Conservation (phyloP, 2,113 vertebrate genomes). For the Triplophysa rosa region DNA sequence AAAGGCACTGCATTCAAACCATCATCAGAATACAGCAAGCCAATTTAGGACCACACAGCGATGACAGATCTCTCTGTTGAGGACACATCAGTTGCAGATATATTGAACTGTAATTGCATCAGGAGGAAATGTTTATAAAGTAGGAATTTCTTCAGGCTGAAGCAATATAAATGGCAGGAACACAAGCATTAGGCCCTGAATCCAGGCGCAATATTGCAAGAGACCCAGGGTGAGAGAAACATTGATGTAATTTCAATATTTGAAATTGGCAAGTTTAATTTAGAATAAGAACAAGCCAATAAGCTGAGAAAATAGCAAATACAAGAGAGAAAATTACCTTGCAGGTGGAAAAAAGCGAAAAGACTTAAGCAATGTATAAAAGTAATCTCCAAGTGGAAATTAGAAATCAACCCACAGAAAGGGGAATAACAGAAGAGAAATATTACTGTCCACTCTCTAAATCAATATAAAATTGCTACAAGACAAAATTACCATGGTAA, state of each 20-base stretch:
- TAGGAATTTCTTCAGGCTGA: constrained; percentile 65
- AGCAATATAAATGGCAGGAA: constrained; percentile 77
- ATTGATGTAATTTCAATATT: constrained; percentile 97
- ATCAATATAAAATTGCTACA: constrained; percentile 99
- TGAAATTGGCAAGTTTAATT: constrained; percentile 99
- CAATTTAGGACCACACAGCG: constrained; percentile 18
- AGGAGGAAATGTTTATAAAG: constrained; percentile 50
- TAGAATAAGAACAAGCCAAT: constrained; percentile 96
- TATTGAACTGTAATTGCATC: constrained; percentile 38
- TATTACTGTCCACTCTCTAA: constrained; percentile 99
- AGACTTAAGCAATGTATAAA: constrained; percentile 99
- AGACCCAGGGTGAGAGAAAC: constrained; percentile 88
- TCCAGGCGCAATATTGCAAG: constrained; percentile 89
- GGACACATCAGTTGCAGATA: constrained; percentile 26
- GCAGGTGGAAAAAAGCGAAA: constrained; percentile 83
- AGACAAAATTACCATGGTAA: constrained; percentile 99
- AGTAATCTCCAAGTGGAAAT: constrained; percentile 99
- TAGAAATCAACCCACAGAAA: constrained; percentile 99
- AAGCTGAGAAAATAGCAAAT: constrained; percentile 94
- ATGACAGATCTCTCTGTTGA: constrained; percentile 5
- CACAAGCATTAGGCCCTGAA: constrained; percentile 85
- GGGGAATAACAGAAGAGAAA: constrained; percentile 97
- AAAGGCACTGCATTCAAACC: constrained; percentile 13
- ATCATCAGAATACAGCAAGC: neutral
- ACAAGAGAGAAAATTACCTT: constrained; percentile 94